Conservation (phyloP, 2,888 invertebrate species). For the Protophormia terraenovae region DNA sequence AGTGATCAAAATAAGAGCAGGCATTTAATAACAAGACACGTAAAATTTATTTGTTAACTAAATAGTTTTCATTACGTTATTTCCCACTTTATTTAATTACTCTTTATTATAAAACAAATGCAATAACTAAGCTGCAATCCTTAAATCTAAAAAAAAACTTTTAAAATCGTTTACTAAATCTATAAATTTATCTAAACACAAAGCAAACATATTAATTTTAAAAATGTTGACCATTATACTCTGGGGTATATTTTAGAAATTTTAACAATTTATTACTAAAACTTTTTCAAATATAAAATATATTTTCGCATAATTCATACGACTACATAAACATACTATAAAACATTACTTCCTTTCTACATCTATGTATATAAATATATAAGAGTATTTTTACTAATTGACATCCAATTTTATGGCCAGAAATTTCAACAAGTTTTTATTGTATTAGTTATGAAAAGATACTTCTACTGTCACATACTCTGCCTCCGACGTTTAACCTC, state of each 20-base stretch:
- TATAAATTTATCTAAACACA: neutral
- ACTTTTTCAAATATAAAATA: neutral
- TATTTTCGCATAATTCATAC: neutral
- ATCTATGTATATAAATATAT: too few relatives aligned
- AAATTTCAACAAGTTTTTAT: conserved; percentile 45
- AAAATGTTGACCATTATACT: conserved; percentile 3
- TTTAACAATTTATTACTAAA: neutral
- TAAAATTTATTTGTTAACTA: too few relatives aligned
- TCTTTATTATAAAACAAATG: too few relatives aligned
- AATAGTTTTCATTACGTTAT: too few relatives aligned
- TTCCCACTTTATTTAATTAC: too few relatives aligned
- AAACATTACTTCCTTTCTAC: neutral
- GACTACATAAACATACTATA: neutral
- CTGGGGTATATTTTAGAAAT: conserved; percentile 2
- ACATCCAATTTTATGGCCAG: conserved; percentile 48
- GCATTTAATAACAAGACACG: too few relatives aligned
- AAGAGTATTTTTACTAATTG: conserved; percentile 49
- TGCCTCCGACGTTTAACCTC: conserved; percentile 1
- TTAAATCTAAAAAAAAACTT: too few relatives aligned
- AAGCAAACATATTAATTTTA: neutral
- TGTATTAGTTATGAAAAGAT: neutral
- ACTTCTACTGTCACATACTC: neutral
- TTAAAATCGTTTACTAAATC: too few relatives aligned
- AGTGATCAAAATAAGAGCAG: too few relatives aligned
- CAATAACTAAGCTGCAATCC: too few relatives aligned